phyloP scores from a whole-genome alignment of 2,113 vertebrate genomes.

The Anolis sagrei region DNA sequence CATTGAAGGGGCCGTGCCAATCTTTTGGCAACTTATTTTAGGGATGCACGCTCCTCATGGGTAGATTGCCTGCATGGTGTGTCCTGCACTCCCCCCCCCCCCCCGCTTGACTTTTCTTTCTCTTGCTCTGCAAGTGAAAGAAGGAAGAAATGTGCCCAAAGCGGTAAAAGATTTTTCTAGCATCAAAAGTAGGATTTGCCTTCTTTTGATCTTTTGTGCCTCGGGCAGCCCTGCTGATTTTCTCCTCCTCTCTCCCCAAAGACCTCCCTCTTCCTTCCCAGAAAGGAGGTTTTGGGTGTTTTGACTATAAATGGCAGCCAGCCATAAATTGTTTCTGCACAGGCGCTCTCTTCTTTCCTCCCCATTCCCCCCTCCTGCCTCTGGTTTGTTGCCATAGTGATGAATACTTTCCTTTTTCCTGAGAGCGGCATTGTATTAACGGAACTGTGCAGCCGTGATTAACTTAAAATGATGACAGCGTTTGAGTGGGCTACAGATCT shows the following conservation, averaged over 20 bases:
- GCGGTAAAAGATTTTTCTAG: neutral
- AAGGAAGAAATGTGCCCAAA: neutral
- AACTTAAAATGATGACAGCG: neutral
- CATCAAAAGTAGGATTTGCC: neutral
- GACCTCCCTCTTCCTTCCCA: constrained; percentile 42
- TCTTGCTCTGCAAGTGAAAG: neutral
- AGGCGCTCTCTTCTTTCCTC: neutral
- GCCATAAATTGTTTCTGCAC: constrained; percentile 47
- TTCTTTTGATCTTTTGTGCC: neutral
- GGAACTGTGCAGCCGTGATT: neutral
- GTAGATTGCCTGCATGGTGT: neutral
- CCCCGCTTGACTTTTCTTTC: neutral
- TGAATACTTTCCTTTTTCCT: constrained; percentile 69
- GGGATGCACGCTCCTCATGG: neutral
- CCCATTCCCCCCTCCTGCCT: neutral
- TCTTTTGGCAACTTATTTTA: neutral
- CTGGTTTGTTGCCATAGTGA: constrained; percentile 64
- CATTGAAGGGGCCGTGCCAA: neutral
- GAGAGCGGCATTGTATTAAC: constrained; percentile 4
- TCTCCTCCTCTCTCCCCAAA: neutral
- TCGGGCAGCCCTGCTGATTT: neutral
- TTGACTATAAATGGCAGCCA: constrained; percentile 51
- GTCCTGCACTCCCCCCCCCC: neutral
- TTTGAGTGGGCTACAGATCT: constrained; percentile 1
- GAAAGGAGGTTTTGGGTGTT: constrained; percentile 50